phyloP scores from a whole-genome alignment of 2,888 invertebrate species.

The Sepioteuthis lessoniana region DNA sequence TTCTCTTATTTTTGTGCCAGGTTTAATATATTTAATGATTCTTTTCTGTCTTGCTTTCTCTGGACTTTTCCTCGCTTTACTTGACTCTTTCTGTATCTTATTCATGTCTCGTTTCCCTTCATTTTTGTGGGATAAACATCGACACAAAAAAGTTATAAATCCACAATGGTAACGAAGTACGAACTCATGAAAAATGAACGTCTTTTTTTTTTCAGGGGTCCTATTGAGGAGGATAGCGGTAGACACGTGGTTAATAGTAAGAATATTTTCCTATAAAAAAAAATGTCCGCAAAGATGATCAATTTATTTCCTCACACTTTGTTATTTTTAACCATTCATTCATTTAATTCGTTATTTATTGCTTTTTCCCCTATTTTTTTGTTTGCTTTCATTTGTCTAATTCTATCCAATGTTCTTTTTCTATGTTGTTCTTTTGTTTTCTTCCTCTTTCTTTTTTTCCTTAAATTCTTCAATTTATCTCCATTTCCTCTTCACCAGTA shows the following conservation, averaged over 20 bases:
- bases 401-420: background rate
- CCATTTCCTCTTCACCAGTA: no score
- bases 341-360: background rate
- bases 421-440: no score
- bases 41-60: background rate
- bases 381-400: background rate
- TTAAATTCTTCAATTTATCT: no score
- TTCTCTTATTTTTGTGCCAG: background rate
- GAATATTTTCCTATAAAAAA: background rate
- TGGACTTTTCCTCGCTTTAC: background rate
- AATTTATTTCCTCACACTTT: background rate
- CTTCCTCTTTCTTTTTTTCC: no score
- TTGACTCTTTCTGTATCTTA: background rate
- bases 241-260: background rate
- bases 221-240: background rate
- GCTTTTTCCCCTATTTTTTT: background rate
- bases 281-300: background rate
- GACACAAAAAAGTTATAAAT: background rate
- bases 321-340: background rate
- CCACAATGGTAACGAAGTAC: slow-evolving; percentile 16
- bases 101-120: background rate
- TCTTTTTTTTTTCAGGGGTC: background rate
- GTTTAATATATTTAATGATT: background rate
- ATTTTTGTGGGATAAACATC: background rate
- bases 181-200: background rate